Evolutionary conservation across 1,140 invertebrate genomes (phyloP).

Genomic region (Macrosteles quadrilineatus): DNA sequence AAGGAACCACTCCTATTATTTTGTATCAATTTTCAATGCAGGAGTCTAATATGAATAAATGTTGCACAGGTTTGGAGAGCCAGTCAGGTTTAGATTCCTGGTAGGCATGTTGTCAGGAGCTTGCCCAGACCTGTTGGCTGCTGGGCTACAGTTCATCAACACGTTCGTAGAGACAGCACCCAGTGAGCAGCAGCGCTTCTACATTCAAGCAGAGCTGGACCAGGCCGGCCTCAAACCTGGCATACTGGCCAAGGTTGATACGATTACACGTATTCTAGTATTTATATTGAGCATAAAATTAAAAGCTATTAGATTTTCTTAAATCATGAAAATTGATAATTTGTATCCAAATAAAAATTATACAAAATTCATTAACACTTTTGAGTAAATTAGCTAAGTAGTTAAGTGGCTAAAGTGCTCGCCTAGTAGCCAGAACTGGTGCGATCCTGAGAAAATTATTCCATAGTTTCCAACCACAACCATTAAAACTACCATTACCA

Average conservation of each 20-base stretch:
- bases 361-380: too few species aligned
- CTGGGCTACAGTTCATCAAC: slow-evolving; percentile 84
- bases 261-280: slow-evolving; percentile 27
- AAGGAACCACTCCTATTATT: too few species aligned
- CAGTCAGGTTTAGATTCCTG: slow-evolving; percentile 86
- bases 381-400: too few species aligned
- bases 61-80: slow-evolving; percentile 84
- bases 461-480: too few species aligned
- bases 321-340: background rate
- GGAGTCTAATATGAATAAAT: too few species aligned
- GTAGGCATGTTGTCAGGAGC: slow-evolving; percentile 81
- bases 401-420: too few species aligned
- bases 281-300: background rate
- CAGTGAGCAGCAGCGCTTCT: slow-evolving; percentile 73
- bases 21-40: too few species aligned
- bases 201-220: slow-evolving; percentile 86
- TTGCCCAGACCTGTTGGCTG: slow-evolving; percentile 71
- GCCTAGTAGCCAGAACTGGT: too few species aligned
- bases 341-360: background rate
- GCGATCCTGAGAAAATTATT: too few species aligned
- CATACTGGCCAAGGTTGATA: slow-evolving; percentile 68
- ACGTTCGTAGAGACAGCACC: slow-evolving; percentile 74
- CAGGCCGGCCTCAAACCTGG: slow-evolving; percentile 78
- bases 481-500: too few species aligned
- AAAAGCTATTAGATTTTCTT: background rate